Conservation (phyloP, 2,113 vertebrate species). For the Pterophyllum scalare region DNA sequence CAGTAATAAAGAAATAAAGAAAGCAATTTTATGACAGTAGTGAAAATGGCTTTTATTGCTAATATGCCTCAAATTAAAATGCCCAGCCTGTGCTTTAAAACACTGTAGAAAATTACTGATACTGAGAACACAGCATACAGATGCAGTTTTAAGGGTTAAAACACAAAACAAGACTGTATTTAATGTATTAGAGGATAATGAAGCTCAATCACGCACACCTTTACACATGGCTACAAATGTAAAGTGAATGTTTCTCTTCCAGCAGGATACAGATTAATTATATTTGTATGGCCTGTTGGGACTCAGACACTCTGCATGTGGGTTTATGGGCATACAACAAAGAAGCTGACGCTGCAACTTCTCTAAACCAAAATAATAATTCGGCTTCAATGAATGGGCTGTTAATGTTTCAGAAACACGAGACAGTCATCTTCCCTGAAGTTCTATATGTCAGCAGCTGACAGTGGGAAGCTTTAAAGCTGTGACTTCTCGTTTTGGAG, state of each 20-base stretch:
- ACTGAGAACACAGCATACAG: neutral
- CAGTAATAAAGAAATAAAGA: neutral
- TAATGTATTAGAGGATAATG: neutral
- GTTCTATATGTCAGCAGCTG: neutral
- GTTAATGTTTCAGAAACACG: neutral
- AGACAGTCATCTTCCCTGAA: constrained; percentile 2
- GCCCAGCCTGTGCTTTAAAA: neutral
- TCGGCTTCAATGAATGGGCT: neutral
- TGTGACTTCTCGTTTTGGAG: constrained; percentile 21
- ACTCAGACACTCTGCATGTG: neutral
- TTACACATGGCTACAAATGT: neutral
- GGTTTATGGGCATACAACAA: neutral
- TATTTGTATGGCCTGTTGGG: neutral
- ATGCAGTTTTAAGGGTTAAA: neutral
- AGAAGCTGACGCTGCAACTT: constrained; percentile 3
- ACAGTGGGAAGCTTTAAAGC: constrained; percentile 17
- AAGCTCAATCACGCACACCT: neutral
- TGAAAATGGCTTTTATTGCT: neutral
- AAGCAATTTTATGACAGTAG: neutral
- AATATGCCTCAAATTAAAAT: neutral
- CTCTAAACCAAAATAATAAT: neutral
- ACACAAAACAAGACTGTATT: neutral
- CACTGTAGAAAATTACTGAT: too few relatives aligned
- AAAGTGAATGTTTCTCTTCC: neutral
- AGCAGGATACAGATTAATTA: neutral